Base-by-base conservation (phyloP, 2,797 vertebrate genomes). In the Eospalax fontanierii region DNA sequence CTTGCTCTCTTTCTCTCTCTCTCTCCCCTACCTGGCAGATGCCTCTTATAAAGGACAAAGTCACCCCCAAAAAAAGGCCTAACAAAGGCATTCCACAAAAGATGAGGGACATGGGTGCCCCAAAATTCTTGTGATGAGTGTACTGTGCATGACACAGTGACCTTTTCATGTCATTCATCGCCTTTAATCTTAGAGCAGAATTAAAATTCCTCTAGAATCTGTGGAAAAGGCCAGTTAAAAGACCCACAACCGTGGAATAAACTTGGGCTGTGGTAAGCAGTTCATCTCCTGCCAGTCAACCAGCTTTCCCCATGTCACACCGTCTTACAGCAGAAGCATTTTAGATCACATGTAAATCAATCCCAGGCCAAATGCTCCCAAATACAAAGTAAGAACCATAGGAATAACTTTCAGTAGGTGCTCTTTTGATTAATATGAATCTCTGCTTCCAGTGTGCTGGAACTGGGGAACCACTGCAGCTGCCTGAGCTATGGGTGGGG, bases 261-360 rank as follows among this genome's bases (percentile, higher is more conserved):
- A 76, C 19, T n/a, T n/a, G 81, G 70, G 30, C 18, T 1, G 33
- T 1, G 30, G 33, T 35, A 33, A 85, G 76, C 54, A 83, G 35
- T 85, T n/a, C 22, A 12, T 38, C 15, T 35, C 7, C 43, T 54
- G 24, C 35, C 9, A 76, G 21, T 38, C 28, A 73, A 54, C 21
- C 26, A 66, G 22, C 26, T 70, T 78, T 81, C 33, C 28, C 11
- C 0, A 2, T 35, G 33, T 3, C 70, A 68, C 80, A 68, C 10
- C 22, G 9, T 89, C 65, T 54, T 76, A 40, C 33, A 84, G n/a
- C 46, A 50, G 43, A 88, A 70, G 28, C n/a, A 10, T 82, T 24
- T 75, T 61, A 90, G 79, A 85, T 50, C 40, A 78, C 16, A 40
- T 90, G 57, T 43, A 54, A 78, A 68, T 86, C 76, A 66, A 65